A percentile compares a stretch with the other conserved stretches of the same genome.
Conservation (phyloP, 2,113 vertebrate species). For the Balaeniceps rex region DNA sequence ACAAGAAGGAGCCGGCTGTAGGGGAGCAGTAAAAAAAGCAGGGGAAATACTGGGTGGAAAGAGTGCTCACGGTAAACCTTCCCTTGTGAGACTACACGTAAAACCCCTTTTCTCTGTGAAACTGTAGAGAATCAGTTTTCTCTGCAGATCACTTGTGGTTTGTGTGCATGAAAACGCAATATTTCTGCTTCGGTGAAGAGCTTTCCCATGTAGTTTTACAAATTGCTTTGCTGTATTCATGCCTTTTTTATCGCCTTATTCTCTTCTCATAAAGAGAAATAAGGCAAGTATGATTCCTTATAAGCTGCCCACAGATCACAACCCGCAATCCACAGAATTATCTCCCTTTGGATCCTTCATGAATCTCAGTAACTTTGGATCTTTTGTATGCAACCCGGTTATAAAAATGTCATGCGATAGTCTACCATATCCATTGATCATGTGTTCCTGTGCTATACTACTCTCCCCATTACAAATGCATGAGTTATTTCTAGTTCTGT, state of each 20-base stretch:
- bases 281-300: neutral
- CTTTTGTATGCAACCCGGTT: neutral
- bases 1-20: neutral
- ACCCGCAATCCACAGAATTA: neutral
- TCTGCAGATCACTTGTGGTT: neutral
- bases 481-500: neutral
- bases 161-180: constrained; percentile 37
- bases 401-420: neutral
- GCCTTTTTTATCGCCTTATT: neutral
- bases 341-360: neutral
- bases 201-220: neutral
- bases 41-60: neutral
- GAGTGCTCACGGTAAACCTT: neutral
- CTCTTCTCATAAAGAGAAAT: neutral
- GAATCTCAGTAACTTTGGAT: neutral
- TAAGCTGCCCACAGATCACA: neutral
- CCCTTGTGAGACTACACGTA: neutral
- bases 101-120: neutral
- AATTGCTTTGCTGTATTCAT: neutral
- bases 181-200: constrained; percentile 22
- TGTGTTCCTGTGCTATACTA: neutral
- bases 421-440: neutral
- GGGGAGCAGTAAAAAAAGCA: neutral
- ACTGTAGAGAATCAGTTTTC: constrained; percentile 28
- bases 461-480: neutral